Base-by-base conservation (phyloP, 2,113 vertebrate genomes). In the Apodemus sylvaticus region DNA sequence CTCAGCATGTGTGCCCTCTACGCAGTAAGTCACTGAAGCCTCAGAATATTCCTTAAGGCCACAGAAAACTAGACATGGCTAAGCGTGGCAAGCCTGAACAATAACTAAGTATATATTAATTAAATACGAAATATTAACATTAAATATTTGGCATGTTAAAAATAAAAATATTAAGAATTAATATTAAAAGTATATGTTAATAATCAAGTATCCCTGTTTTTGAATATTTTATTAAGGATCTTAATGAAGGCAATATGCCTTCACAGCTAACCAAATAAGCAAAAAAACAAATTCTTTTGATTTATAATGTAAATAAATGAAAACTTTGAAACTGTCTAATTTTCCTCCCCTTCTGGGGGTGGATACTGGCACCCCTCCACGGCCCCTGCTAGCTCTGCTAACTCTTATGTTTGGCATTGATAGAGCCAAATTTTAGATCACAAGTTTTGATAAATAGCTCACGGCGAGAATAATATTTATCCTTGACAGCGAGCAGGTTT, bases 281-380 rank as follows among this genome's bases (percentile, higher is more conserved):
- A 42, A 60, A 93, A 73, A 96, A 87, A 85, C 76, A 26, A 45
- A 94, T 73, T 93, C 95, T 97, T 94, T 97, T 95, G 93, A 96
- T 78, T 97, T 95, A 74, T 89, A 95, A 91, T 85, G 58, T 95
- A 91, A 97, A 97, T 91, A 96, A 95, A 96, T 94, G 94, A 87
- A 91, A 93, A 93, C 93, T 94, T 97, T 94, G 94, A 95, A 93
- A 96, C 26, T 20, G 58, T 94, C 74, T 96, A 39, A 90, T 70
- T 34, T 0, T 86, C 55, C 79, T 82, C 66, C 74, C 48, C 87
- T 90, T 88, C 85, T 90, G 74, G 90, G 94, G 62, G 90, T 60
- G 70, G 89, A 85, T 71, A 26, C 58, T 97, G 96, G 95, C 94
- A 20, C 5, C 77, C n/a, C 5, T 86, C 88, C 89, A 42, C 0